Evolutionary conservation across 2,113 vertebrate species (phyloP).

Genomic region (Asarcornis scutulata): DNA sequence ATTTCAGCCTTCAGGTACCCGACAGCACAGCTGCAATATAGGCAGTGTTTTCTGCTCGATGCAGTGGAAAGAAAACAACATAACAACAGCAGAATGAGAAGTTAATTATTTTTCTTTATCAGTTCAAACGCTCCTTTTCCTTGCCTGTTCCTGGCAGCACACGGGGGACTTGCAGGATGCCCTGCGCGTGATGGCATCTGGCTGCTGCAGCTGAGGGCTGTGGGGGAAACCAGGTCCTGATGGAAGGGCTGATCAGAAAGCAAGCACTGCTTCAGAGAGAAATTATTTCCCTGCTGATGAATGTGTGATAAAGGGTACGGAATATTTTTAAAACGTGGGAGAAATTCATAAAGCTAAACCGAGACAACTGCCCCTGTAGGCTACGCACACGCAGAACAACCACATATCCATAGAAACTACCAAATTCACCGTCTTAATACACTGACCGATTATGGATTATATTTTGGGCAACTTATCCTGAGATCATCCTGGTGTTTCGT

Average conservation of each 20-base stretch:
- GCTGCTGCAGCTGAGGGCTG: background rate
- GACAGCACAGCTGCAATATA: background rate
- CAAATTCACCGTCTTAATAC: background rate
- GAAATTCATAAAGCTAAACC: background rate
- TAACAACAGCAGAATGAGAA: background rate
- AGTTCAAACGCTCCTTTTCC: background rate
- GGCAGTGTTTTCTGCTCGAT: background rate
- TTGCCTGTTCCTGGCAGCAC: background rate
- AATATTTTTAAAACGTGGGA: background rate
- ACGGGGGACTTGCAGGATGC: rapidly evolving
- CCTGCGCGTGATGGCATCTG: background rate
- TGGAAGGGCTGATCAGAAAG: background rate
- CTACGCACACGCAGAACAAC: background rate
- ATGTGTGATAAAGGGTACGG: background rate
- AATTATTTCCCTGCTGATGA: background rate
- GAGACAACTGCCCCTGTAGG: background rate
- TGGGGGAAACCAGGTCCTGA: background rate
- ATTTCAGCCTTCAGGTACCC: background rate
- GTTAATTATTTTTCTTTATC: background rate
- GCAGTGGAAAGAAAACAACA: background rate
- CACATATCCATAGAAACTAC: background rate
- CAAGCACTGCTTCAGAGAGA: background rate
- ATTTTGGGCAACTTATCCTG: constrained; percentile 17
- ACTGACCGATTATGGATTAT: background rate
- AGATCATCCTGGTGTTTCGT: background rate